Evolutionary conservation across 2,113 vertebrate species (phyloP).

Genomic region (Barbus barbus): DNA sequence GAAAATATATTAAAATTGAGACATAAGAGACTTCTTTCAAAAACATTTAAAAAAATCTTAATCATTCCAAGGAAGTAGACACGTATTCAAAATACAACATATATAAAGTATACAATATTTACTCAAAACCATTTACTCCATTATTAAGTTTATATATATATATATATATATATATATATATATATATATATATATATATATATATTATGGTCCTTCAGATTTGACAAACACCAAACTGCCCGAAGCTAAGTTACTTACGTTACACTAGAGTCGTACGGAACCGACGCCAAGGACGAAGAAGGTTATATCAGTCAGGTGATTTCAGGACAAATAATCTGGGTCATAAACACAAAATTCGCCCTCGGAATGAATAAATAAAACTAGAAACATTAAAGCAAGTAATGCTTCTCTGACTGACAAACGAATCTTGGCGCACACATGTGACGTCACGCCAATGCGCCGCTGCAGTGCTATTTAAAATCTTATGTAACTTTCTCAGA

Average conservation of each 20-base stretch:
- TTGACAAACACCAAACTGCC: not conserved
- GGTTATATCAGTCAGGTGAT: not conserved
- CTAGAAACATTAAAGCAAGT: not conserved
- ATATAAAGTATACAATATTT: not conserved
- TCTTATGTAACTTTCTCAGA: no score
- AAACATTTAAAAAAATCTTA: no score
- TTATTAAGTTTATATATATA: no score
- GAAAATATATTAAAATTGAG: no score
- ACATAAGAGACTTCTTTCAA: no score
- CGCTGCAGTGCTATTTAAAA: not conserved
- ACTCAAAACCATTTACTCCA: not conserved
- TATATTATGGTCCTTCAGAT: not conserved
- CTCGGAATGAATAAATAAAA: not conserved
- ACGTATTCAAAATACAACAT: not conserved
- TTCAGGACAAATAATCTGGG: not conserved
- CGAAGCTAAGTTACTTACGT: not conserved
- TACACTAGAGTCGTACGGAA: not conserved
- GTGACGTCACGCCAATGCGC: not conserved
- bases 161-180: no score
- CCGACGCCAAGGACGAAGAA: not conserved
- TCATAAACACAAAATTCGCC: not conserved
- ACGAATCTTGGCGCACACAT: not conserved
- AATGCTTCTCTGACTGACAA: not conserved
- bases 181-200: no score
- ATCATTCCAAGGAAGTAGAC: no score